Conservation (phyloP, 2,113 vertebrate species). For the Chloebia gouldiae region DNA sequence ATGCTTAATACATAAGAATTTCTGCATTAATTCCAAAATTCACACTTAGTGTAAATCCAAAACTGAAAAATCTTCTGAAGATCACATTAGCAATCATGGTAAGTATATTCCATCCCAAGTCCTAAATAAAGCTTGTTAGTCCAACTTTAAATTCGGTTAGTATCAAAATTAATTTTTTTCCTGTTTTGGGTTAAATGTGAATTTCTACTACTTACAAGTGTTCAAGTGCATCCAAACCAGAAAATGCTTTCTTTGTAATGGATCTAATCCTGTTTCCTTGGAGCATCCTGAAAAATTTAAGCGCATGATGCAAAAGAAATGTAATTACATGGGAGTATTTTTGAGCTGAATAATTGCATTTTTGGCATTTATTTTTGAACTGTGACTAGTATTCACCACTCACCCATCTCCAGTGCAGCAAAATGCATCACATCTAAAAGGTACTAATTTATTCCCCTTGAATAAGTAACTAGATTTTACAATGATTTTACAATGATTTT, state of each 20-base stretch:
- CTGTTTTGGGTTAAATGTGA: background rate
- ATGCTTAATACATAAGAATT: background rate
- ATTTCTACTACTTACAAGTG: constrained; percentile 86
- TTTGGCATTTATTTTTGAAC: background rate
- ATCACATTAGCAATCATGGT: background rate
- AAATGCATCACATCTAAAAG: background rate
- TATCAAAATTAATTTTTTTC: background rate
- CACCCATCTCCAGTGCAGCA: background rate
- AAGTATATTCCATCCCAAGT: background rate
- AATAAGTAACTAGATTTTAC: background rate
- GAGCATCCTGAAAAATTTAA: constrained; percentile 79
- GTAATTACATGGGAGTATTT: background rate
- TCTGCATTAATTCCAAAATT: background rate
- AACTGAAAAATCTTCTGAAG: background rate
- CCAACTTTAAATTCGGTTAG: background rate
- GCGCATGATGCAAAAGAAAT: background rate
- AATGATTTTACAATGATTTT: background rate
- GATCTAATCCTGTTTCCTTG: constrained; percentile 95
- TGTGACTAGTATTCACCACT: background rate
- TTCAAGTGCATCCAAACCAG: constrained; percentile 89
- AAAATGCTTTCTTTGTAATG: constrained; percentile 96
- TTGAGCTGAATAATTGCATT: background rate
- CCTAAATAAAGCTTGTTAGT: background rate
- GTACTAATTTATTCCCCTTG: background rate
- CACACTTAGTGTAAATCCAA: background rate